Conservation (phyloP, 2,113 vertebrate genomes). For the Pseudorhombus dupliciocellatus region DNA sequence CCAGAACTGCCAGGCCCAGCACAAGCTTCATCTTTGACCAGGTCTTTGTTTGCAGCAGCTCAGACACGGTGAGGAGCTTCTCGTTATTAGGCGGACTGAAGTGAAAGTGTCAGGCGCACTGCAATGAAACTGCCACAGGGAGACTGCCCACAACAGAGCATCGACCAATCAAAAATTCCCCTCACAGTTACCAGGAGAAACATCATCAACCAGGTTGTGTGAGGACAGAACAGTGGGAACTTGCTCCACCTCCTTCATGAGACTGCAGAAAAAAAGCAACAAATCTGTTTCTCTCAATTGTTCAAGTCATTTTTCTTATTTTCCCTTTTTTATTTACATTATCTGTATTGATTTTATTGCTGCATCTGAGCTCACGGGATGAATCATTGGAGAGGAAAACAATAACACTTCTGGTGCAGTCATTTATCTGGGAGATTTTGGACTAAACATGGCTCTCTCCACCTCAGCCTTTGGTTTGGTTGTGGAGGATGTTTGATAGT, state of each 20-base stretch:
- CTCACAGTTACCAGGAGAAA: conserved; percentile 56
- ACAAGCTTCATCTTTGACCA: background rate
- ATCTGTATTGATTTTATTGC: background rate
- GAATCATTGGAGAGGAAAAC: background rate
- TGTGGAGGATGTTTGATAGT: too few species aligned
- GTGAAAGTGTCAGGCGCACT: background rate
- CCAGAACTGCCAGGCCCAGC: accelerated
- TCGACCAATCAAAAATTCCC: conserved; percentile 45
- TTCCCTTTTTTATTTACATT: background rate
- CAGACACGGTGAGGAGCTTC: too few species aligned
- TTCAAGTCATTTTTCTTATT: too few species aligned
- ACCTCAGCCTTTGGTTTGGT: too few species aligned
- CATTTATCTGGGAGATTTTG: background rate
- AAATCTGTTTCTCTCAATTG: too few species aligned
- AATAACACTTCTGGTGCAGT: background rate
- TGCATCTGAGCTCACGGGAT: background rate
- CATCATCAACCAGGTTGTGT: conserved; percentile 25
- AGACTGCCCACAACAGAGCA: background rate
- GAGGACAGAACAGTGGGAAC: background rate
- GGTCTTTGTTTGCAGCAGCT: accelerated
- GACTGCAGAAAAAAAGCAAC: background rate
- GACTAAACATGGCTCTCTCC: background rate
- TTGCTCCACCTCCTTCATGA: background rate
- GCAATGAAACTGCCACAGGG: accelerated
- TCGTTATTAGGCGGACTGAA: too few species aligned